Evolutionary conservation across 2,888 invertebrate genomes (phyloP), one percentile per base, ranked within the genome.

Genomic region (Drosophila picticornis): DNA sequence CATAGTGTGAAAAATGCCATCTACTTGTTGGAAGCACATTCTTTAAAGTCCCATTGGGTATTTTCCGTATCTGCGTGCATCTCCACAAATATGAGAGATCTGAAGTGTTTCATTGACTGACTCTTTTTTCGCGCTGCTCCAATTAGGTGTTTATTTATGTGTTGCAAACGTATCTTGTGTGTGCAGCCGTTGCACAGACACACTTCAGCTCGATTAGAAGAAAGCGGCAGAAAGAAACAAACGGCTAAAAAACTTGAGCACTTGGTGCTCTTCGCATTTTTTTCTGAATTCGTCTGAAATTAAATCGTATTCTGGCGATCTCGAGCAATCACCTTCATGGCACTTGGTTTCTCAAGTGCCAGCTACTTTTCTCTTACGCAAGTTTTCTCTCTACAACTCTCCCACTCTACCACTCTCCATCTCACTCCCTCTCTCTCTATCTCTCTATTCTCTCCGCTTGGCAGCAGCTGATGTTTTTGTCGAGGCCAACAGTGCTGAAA

Each of bases 401-500:
- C 36, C 16, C 46, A 46, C 22, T 46, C 22, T 6, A 13, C 7
- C 46, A 22, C 16, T 16, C 16, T 46, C 16, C 46, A 46, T 25
- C 46, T 46, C 46, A 4, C 16, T 25, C 16, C 29, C 6, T 34
- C 55, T 67, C 43, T 22, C 22, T 29, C 32, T 56, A 32, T 32
- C 32, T 50, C 11, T 53, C 48, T 43, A 36, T 40, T 48, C 11
- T 62, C 36, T 75, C 27, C 58, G 51, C 55, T 43, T 52, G 50
- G 59, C 34, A 80, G 76, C 80, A 67, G 75, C 72, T 79, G 75
- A 65, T 70, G 77, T 71, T 75, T 56, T 56, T 27, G 80, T 58
- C 61, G 66, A 51, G 71, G 80, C 74, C 59, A 61, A 58, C 57
- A 22, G 19, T 68, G 56, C 25, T 27, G 32, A 57, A 50, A 57